Evolutionary conservation across 2,888 invertebrate genomes (phyloP), one percentile per base, ranked within the genome.

Genomic region (Neuroscelio doddi): DNA sequence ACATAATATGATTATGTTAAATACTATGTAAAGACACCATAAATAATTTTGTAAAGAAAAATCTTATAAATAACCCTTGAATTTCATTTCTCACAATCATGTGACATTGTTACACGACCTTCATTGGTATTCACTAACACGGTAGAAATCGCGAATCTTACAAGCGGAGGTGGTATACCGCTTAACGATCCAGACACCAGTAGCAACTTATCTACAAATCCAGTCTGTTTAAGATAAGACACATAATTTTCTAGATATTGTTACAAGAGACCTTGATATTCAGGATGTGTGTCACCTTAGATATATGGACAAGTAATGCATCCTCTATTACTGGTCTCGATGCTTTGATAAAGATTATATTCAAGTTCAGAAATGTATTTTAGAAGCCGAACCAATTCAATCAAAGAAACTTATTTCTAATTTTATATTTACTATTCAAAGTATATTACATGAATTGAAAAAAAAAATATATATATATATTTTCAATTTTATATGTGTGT

Each of bases 221-320:
- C 64, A 52, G 57, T 46, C 58, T 46, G 65, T 61, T 52, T 10
- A 26, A 26, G 61, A 66, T 62, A 66, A 66, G 66, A 56, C 52
- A 47, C 55, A 62, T 66, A 61, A 66, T 66, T 66, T 66, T 50
- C 57, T 52, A 17, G 56, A 61, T 53, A 66, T 66, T 66, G 57
- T 66, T 66, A 57, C 49, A 30, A 42, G 4, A 57, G 66, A 51
- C 57, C 66, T 66, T 56, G 57, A 52, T 57, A 57, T 24, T 32
- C 42, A n/a, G 44, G 61, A 65, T 65, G 65, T 65, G 57, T 65
- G 65, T 59, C 65, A 61, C 46, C 49, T 26, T n/a, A 34, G 34
- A 58, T 45, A 58, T 38, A 49, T 45, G 59, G 45, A 49, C 64
- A 27, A 64, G 55, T 64, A 59, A 51, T 50, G 51, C 53, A 55